Evolutionary conservation across 1,140 invertebrate genomes (phyloP), one percentile per base, ranked within the genome.

Genomic region (Anastrepha ludens): DNA sequence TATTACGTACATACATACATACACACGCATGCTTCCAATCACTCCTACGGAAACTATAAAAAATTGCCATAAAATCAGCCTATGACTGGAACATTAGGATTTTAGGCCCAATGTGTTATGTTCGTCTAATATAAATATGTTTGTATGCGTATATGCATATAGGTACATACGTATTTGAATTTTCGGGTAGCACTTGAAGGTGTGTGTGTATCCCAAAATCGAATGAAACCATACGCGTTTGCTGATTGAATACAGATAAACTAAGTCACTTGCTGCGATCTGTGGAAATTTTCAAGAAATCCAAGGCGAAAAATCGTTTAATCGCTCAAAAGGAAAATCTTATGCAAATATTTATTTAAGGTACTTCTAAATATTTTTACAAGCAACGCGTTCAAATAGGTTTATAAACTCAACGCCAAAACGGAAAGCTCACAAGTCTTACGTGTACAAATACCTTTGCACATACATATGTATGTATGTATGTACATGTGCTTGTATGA

Each of bases 321-420:
- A 20, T 3, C 62, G 20, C 20, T 44, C 29, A 85, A 50, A 85
- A 85, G 8, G 20, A 20, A 15, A 55, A 58, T 59, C n/a, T 59
- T 55, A 13, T 70, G 8, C 17, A 70, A 70, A 87, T 70, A 87
- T 87, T 87, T 87, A 70, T 55, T n/a, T 58, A 50, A 70, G 2
- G 17, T 7, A 87, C 4, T 64, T 86, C 60, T 87, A 87, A 67
- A 87, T 70, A 70, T 70, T 87, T 64, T 87, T 70, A 87, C 65
- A 70, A 70, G 65, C 62, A n/a, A 87, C 2, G 0, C 44, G 9
- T 70, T 87, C 86, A 29, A 87, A 74, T 44, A 2, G 55, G 65
- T 86, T 86, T 47, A 86, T 64, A 86, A 64, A 64, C 17, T 0
- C 9, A 55, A 9, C 50, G 50, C 50, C 50, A 55, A 55, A 55